These are phyloP conservation scores for Pachymerium ferrugineum DNA, from an alignment of 2,888 invertebrate genomes.

Conservation along the genomic window DNA sequence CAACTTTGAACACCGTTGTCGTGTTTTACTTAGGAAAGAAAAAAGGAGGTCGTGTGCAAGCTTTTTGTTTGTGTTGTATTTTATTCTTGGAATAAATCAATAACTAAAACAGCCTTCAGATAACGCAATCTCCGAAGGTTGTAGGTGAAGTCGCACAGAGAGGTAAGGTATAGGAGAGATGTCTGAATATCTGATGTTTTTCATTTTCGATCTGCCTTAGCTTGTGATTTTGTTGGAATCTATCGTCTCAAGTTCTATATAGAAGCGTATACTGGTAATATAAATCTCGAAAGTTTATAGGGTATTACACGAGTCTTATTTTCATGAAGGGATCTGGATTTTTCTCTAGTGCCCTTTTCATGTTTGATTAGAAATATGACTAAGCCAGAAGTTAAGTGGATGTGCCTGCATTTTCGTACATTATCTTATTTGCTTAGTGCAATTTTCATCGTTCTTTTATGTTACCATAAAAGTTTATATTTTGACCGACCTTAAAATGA, in stretches of 20 bases:
- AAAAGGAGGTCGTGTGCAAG: too few species aligned
- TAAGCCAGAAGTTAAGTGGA: background rate
- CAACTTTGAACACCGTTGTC: too few species aligned
- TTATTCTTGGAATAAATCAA: constrained; percentile 2
- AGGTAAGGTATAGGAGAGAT: background rate
- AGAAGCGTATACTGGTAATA: too few species aligned
- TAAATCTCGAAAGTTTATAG: background rate
- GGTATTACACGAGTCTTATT: background rate
- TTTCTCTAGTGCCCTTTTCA: background rate
- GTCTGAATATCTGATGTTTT: background rate
- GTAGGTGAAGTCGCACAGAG: background rate
- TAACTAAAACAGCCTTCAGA: background rate
- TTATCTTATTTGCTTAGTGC: background rate
- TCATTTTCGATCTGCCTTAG: background rate
- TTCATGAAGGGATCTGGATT: background rate
- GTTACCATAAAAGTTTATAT: constrained; percentile 8
- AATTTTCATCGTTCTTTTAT: constrained; percentile 13
- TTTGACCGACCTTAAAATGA: constrained; percentile 4
- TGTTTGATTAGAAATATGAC: background rate
- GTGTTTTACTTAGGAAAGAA: too few species aligned
- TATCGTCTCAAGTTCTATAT: too few species aligned
- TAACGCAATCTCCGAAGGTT: background rate
- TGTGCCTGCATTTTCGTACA: background rate
- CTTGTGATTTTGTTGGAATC: background rate
- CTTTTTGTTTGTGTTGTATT: constrained; percentile 7